A percentile compares a stretch with the other conserved stretches of the same genome.
Evolutionary conservation across 2,888 invertebrate genomes (phyloP).

Genomic region (Margaritifera margaritifera): DNA sequence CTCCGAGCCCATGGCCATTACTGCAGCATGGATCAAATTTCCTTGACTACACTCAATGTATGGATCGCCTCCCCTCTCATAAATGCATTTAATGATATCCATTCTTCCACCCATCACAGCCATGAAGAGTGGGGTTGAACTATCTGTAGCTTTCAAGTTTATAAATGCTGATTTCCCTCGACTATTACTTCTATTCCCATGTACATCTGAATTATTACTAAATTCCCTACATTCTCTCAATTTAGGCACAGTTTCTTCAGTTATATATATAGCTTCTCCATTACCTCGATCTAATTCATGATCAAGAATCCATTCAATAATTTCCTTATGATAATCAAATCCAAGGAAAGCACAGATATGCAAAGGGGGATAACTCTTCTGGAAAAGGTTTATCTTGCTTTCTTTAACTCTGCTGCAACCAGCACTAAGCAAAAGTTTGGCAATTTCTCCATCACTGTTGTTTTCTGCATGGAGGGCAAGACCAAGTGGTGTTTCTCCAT

Average conservation of each 20-base stretch:
- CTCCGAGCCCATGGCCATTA: conserved; percentile 27
- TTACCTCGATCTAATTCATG: conserved; percentile 7
- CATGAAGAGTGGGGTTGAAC: conserved; percentile 45
- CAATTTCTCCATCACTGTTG: conserved; percentile 17
- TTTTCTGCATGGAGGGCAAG: conserved; percentile 28
- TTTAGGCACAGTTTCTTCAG: not conserved
- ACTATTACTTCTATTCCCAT: not conserved
- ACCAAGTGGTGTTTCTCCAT: conserved; percentile 42
- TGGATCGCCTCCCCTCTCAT: conserved; percentile 42
- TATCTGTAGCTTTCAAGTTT: conserved; percentile 34
- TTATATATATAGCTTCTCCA: not conserved
- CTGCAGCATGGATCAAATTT: conserved; percentile 48
- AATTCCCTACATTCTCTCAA: not conserved
- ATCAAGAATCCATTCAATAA: conserved; percentile 18
- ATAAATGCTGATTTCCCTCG: conserved; percentile 6
- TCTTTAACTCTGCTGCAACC: conserved; percentile 39
- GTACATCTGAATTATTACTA: not conserved
- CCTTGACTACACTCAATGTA: conserved; percentile 36
- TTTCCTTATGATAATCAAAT: conserved; percentile 26
- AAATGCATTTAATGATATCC: conserved; percentile 33
- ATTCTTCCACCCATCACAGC: conserved; percentile 41
- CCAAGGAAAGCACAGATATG: conserved; percentile 42
- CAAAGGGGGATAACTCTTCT: conserved; percentile 39
- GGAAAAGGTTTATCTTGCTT: conserved; percentile 39
- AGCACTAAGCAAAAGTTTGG: conserved; percentile 31